These are phyloP conservation scores for Drosophila arawakana DNA, from an alignment of 1,140 invertebrate species.

Conservation along the genomic window DNA sequence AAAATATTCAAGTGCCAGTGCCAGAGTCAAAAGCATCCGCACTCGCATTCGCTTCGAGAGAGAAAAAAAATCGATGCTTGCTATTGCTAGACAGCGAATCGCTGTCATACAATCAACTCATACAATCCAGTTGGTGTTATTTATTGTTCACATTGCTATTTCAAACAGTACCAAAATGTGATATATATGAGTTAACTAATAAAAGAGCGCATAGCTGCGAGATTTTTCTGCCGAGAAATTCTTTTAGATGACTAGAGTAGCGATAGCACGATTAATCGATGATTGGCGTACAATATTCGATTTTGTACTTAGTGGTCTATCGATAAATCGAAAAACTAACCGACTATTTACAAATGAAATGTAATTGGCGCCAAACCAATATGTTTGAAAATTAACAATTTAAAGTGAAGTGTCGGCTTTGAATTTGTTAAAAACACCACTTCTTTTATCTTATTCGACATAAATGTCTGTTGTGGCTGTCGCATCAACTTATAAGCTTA, in stretches of 20 bases:
- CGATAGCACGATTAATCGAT: neutral
- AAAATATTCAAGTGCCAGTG: neutral
- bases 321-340: too few relatives aligned
- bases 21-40: slow-evolving; percentile 13
- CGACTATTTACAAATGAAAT: too few relatives aligned
- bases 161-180: neutral
- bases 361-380: too few relatives aligned
- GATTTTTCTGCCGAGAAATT: slow-evolving; percentile 14
- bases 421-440: too few relatives aligned
- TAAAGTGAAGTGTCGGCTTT: too few relatives aligned
- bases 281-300: too few relatives aligned
- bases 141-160: slow-evolving; percentile 36
- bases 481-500: too few relatives aligned
- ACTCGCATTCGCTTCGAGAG: slow-evolving; percentile 28
- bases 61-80: slow-evolving; percentile 43
- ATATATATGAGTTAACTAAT: slow-evolving; percentile 2
- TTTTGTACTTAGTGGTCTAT: too few relatives aligned
- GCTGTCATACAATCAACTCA: slow-evolving; percentile 22
- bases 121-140: neutral
- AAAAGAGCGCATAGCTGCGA: slow-evolving; percentile 7
- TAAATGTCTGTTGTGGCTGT: too few relatives aligned
- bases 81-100: slow-evolving; percentile 6
- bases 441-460: too few relatives aligned
- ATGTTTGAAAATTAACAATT: too few relatives aligned
- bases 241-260: slow-evolving; percentile 12